A percentile compares a stretch with the other conserved stretches of the same genome.
Conservation (phyloP, 2,888 invertebrate genomes). For the Meghimatium bilineatum region DNA sequence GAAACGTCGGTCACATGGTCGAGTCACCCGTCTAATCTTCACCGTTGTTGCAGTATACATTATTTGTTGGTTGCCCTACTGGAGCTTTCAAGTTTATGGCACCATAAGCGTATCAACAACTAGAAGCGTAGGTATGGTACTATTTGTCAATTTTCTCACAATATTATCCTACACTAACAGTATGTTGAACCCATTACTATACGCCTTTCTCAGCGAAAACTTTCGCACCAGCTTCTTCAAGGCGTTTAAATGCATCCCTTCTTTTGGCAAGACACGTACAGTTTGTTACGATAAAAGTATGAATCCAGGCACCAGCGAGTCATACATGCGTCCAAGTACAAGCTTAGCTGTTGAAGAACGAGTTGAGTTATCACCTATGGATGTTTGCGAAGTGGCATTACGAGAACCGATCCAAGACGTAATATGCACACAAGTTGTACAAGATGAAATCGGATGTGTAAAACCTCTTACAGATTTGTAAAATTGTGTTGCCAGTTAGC, state of each 20-base stretch:
- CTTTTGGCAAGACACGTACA: slow-evolving; percentile 55
- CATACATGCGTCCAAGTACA: slow-evolving; percentile 41
- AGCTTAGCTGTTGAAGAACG: slow-evolving; percentile 51
- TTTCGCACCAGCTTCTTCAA: slow-evolving; percentile 75
- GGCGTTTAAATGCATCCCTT: slow-evolving; percentile 73
- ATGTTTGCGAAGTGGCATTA: slow-evolving; percentile 11
- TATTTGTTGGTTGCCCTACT: slow-evolving; percentile 76
- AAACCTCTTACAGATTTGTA: slow-evolving; percentile 43
- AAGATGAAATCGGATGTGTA: slow-evolving; percentile 48
- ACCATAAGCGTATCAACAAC: slow-evolving; percentile 53
- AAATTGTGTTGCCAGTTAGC: not conserved
- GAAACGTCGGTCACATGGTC: slow-evolving; percentile 70
- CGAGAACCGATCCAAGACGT: slow-evolving; percentile 14
- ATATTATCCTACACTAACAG: slow-evolving; percentile 75
- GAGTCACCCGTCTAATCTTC: slow-evolving; percentile 75
- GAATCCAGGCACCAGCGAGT: slow-evolving; percentile 60
- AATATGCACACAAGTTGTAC: not conserved
- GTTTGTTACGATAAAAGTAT: slow-evolving; percentile 62
- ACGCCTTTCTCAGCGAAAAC: slow-evolving; percentile 76
- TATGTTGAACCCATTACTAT: slow-evolving; percentile 75
- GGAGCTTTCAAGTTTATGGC: slow-evolving; percentile 72
- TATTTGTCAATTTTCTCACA: slow-evolving; percentile 71
- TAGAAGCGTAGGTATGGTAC: slow-evolving; percentile 56
- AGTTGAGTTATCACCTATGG: slow-evolving; percentile 51
- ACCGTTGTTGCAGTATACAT: slow-evolving; percentile 75